Evolutionary conservation across 2,797 vertebrate genomes (phyloP).

Genomic region (Chromis chromis): DNA sequence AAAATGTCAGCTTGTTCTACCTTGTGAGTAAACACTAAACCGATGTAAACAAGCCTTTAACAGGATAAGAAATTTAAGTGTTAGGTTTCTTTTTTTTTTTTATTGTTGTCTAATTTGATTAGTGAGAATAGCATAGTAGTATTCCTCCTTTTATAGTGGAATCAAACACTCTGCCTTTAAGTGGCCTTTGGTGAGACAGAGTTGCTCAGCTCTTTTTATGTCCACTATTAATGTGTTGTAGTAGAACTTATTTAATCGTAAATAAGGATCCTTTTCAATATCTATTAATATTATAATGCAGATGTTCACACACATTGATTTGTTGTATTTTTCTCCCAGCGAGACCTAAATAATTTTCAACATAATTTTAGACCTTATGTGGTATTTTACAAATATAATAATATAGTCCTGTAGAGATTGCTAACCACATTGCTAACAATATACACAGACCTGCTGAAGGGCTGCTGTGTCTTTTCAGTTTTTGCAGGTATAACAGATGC

Average conservation of each 20-base stretch:
- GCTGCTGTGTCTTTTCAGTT: no score
- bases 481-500: no score
- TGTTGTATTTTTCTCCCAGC: not conserved
- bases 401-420: not conserved
- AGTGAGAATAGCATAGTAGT: not conserved
- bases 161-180: not conserved
- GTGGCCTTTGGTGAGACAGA: not conserved
- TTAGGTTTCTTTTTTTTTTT: not conserved
- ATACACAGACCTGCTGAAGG: not conserved
- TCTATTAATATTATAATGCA: not conserved
- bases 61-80: not conserved
- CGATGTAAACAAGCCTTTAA: not conserved
- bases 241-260: not conserved
- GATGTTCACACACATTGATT: not conserved
- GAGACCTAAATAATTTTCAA: not conserved
- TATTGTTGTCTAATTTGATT: not conserved
- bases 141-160: not conserved
- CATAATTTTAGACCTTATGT: no score
- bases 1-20: not conserved
- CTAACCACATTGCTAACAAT: no score
- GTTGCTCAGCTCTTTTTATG: not conserved
- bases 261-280: not conserved
- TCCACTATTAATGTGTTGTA: not conserved
- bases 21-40: not conserved
- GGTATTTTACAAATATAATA: not conserved